Percentiles rank a stretch among this genome's conserved stretches.
Evolutionary conservation across 2,888 invertebrate species (phyloP).

Genomic region (Netelia melanura): DNA sequence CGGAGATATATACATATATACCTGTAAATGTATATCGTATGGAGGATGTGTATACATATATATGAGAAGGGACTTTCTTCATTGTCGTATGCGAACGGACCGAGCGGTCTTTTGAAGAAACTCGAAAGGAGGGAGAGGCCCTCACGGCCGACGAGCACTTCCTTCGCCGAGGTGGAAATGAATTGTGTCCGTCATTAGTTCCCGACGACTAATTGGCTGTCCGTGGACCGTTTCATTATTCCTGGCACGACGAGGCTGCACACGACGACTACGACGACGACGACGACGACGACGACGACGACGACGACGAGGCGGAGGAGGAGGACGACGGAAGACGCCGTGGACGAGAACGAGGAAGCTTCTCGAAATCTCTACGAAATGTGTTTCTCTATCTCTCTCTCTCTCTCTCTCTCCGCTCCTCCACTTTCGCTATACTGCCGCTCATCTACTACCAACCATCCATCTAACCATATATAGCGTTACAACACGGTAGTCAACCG

Average conservation of each 20-base stretch:
- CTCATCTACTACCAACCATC: constrained; percentile 55
- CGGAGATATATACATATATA: constrained; percentile 32
- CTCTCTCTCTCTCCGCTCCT: constrained; percentile 10
- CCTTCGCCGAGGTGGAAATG: constrained; percentile 66
- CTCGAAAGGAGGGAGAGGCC: constrained; percentile 31
- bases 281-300: constrained; percentile 51
- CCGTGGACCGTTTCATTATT: constrained; percentile 69
- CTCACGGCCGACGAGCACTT: constrained; percentile 50
- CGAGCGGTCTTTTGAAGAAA: constrained; percentile 15
- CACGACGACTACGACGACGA: constrained; percentile 51
- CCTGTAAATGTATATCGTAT: constrained; percentile 1
- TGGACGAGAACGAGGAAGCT: constrained; percentile 41
- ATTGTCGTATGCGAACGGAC: constrained; percentile 53
- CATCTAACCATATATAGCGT: constrained; percentile 30
- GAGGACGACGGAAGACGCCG: constrained; percentile 40
- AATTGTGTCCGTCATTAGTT: constrained; percentile 69
- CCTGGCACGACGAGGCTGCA: constrained; percentile 64
- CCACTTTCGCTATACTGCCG: constrained; percentile 38
- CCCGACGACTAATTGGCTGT: constrained; percentile 70
- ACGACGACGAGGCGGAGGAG: constrained; percentile 19
- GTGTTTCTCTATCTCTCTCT: constrained; percentile 17
- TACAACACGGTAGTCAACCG: constrained; percentile 23
- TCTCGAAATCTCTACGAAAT: constrained; percentile 65
- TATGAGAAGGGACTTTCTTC: constrained; percentile 39
- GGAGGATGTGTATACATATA: neutral